These are phyloP conservation scores for Callithrix jacchus DNA, from an alignment of 2,113 vertebrate species.

Conservation along the genomic window DNA sequence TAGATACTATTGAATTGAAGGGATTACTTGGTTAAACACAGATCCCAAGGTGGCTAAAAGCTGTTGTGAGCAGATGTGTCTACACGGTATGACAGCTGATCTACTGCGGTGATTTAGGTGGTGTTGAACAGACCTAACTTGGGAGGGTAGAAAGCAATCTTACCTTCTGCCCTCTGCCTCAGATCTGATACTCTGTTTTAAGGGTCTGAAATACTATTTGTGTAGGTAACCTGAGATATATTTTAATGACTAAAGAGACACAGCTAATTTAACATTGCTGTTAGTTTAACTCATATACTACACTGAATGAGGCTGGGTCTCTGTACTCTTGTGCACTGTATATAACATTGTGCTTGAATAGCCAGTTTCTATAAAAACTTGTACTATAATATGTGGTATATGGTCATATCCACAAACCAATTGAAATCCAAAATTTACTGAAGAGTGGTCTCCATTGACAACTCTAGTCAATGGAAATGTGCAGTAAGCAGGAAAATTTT, in stretches of 20 bases:
- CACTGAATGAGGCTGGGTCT: background rate
- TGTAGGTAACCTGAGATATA: background rate
- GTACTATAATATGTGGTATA: background rate
- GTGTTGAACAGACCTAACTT: background rate
- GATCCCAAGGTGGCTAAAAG: background rate
- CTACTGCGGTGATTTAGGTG: background rate
- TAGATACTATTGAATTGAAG: background rate
- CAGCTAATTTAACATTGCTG: background rate
- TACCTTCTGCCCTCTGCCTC: background rate
- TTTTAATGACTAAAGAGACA: background rate
- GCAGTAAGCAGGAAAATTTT: background rate
- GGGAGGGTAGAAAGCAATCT: background rate
- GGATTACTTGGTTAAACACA: background rate
- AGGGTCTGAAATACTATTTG: background rate
- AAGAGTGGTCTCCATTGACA: background rate
- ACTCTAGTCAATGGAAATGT: background rate
- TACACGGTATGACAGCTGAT: background rate
- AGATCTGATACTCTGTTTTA: background rate
- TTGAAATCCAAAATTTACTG: background rate
- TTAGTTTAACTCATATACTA: background rate
- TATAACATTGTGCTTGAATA: background rate
- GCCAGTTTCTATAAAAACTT: background rate
- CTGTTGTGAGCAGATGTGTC: background rate
- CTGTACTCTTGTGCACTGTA: background rate
- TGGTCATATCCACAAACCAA: background rate